Evolutionary conservation across 2,888 invertebrate genomes (phyloP), one percentile per base, ranked within the genome.

Genomic region (Cryptosula pallasiana): DNA sequence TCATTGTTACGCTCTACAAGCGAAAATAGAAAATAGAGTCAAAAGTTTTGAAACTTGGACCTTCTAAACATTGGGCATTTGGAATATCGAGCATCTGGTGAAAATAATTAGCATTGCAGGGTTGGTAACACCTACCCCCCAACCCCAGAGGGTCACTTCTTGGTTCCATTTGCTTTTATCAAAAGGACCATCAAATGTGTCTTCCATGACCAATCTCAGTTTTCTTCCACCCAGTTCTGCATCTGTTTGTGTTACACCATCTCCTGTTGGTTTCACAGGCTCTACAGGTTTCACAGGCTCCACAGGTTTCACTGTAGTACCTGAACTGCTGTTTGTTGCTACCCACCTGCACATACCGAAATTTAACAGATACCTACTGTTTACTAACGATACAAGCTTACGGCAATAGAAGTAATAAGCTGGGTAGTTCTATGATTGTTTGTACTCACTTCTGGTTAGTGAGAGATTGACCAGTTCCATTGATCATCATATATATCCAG

Each of bases 121-220:
- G n/a, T n/a, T n/a, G n/a, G n/a, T 45, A 20, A 20, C 25, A 63
- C 75, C 71, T 34, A 75, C 75, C 69, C 90, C 90, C 74, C 90
- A 90, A 1, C 87, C 87, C 20, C 89, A 87, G 79, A 90, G 82
- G 0, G 90, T 90, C 76, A 88, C 87, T 81, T 90, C 90, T 78
- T 90, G 90, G 78, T 89, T 87, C 90, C 90, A 90, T 76, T 86
- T 88, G 75, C 35, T 57, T 16, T 2, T 72, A 54, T 70, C 45
- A 2, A 70, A 32, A 3, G 45, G 36, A 2, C 45, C 70, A 63
- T 63, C 32, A 36, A 70, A 70, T 5, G 20, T 70, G 9, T 70
- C 70, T 25, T 70, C 70, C 3, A 70, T 3, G 5, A 70, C 70
- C 3, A 70, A 45, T 45, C 32, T 36, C 27, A 70, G 25, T 3